Evolutionary conservation across 2,888 invertebrate genomes (phyloP), one percentile per base, ranked within the genome.

Genomic region (Harpalus rubripes): DNA sequence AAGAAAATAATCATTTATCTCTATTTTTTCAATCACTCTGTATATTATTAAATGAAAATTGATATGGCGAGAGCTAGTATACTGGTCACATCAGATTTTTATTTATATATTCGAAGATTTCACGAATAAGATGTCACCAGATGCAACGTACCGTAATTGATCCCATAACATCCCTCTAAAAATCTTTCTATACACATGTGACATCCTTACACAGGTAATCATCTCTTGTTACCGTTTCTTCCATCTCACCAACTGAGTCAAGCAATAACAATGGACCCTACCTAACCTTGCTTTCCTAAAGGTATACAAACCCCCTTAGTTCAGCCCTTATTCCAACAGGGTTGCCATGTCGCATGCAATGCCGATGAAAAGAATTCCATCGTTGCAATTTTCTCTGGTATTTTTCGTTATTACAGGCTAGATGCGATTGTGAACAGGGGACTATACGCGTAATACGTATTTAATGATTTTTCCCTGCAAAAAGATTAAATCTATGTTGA

Each of bases 331-430:
- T 16, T 18, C 32, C 56, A 12, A 26, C 26, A 15, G 32, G 78
- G 39, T 63, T 63, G 41, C 44, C 59, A 68, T n/a, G 22, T 58
- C 56, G 72, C 72, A 82, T 72, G 82, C 56, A 41, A 63, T 52
- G 26, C 65, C 58, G 83, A 83, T 83, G 83, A 83, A 83, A 83
- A 76, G 83, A 83, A 83, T 83, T 83, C 83, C 83, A 41, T 12
- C 41, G 61, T 83, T 83, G 83, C 83, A 83, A 83, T 83, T 83
- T 83, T 83, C 76, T 76, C 74, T 76, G 83, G 76, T 61, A 83
- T 83, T 83, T 83, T 83, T 72, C 83, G 68, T 83, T 83, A 83
- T 83, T 83, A 83, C 83, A 83, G 44, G 72, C 74, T 76, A 83
- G 59, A 59, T 83, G 39, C 74, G 83, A 76, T 74, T 41, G 74